Evolutionary conservation across 2,888 invertebrate genomes (phyloP).

Genomic region (Ormyrus nitidulus): DNA sequence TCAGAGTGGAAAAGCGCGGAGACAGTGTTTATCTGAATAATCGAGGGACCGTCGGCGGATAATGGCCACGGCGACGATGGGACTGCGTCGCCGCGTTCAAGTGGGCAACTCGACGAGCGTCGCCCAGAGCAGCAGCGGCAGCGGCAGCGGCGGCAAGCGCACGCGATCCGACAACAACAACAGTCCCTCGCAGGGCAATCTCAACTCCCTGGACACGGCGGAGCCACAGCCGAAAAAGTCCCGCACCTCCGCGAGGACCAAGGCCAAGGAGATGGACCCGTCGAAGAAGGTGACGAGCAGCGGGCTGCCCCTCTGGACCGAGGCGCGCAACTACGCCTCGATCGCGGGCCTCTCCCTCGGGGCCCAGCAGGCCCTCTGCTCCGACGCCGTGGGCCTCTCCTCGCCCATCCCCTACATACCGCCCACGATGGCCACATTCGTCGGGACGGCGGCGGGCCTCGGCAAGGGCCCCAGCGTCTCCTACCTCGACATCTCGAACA

Average conservation of each 20-base stretch:
- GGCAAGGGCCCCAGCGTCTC: conserved; percentile 72
- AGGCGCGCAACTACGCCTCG: conserved; percentile 67
- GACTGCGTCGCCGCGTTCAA: conserved; percentile 71
- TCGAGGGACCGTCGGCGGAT: conserved; percentile 25
- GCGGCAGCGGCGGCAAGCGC: conserved; percentile 65
- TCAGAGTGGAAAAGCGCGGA: background rate
- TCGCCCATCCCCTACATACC: conserved; percentile 72
- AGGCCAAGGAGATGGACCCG: conserved; percentile 55
- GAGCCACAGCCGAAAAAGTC: conserved; percentile 69
- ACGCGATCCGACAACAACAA: conserved; percentile 74
- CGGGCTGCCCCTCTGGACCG: conserved; percentile 66
- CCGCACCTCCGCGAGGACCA: conserved; percentile 58
- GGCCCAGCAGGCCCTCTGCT: conserved; percentile 66
- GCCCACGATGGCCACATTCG: conserved; percentile 73
- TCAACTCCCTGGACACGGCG: conserved; percentile 67
- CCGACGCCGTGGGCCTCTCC: conserved; percentile 67
- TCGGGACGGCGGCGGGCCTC: conserved; percentile 71
- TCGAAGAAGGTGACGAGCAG: conserved; percentile 50
- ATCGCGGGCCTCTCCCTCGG: conserved; percentile 63
- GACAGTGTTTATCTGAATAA: too few relatives aligned
- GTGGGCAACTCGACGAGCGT: conserved; percentile 32
- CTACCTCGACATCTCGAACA: conserved; percentile 74
- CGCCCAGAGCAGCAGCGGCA: conserved; percentile 5
- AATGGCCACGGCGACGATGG: conserved; percentile 74
- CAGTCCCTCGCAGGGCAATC: conserved; percentile 73